Conservation (phyloP, 2,113 vertebrate species). For the Crotalus viridis region DNA sequence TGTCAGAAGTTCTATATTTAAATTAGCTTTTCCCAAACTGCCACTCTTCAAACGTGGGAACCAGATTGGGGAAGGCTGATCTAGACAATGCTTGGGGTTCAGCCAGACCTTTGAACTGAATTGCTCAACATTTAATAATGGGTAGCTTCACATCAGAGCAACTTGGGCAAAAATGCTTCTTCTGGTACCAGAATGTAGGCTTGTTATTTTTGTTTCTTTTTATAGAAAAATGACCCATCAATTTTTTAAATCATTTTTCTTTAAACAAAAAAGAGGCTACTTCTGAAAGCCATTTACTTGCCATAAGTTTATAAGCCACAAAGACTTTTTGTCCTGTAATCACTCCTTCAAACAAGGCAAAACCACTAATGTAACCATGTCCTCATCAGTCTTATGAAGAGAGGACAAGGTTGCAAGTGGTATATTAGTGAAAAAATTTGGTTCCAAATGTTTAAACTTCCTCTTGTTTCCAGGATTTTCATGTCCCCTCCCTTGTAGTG, state of each 20-base stretch:
- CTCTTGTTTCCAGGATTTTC: not conserved
- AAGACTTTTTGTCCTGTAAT: slow-evolving; percentile 3
- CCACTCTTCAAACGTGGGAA: not conserved
- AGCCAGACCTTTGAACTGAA: fast-evolving
- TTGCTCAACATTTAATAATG: fast-evolving
- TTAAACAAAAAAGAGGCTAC: slow-evolving; percentile 31
- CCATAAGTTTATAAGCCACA: slow-evolving; percentile 10
- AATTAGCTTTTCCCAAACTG: not conserved
- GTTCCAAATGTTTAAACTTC: not conserved
- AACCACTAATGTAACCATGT: not conserved
- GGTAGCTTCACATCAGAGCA: slow-evolving; percentile 4
- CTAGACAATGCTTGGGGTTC: fast-evolving
- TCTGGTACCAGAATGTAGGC: slow-evolving; percentile 16
- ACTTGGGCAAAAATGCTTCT: slow-evolving; percentile 39
- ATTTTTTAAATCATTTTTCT: not conserved
- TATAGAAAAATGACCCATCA: slow-evolving; percentile 42
- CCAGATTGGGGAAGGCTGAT: not conserved
- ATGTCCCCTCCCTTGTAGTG: not conserved
- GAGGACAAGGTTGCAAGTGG: not conserved
- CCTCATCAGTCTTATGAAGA: not conserved
- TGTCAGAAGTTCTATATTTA: not conserved
- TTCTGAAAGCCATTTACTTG: slow-evolving; percentile 37
- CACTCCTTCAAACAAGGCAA: slow-evolving; percentile 4
- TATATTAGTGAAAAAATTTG: not conserved
- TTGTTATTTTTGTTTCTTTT: slow-evolving; percentile 29